phyloP scores from a whole-genome alignment of 1,140 invertebrate genomes.

The Brachionus sp. region DNA sequence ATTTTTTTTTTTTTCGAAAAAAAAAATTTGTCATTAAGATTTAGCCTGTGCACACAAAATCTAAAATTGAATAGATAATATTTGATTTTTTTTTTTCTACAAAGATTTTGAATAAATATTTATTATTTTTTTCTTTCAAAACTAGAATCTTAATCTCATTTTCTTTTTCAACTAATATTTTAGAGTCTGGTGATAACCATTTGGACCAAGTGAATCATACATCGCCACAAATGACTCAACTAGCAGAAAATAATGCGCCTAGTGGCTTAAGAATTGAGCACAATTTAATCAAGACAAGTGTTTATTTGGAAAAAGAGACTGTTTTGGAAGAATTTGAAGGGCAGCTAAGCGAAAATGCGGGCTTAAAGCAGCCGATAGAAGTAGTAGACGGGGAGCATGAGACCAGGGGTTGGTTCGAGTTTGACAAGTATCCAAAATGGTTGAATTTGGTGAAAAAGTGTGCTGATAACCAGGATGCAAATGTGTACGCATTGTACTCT shows the following conservation, averaged over 20 bases:
- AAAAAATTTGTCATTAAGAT: constrained; percentile 30
- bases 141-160: neutral
- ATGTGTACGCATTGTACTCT: neutral
- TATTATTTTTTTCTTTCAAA: neutral
- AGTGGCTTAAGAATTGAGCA: neutral
- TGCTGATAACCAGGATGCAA: neutral
- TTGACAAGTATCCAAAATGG: constrained; percentile 6
- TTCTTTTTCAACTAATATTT: neutral
- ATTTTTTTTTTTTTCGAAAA: neutral
- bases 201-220: neutral
- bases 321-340: neutral
- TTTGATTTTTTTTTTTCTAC: neutral
- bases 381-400: neutral
- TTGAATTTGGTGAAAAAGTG: neutral
- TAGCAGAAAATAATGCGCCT: neutral
- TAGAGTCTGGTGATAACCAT: constrained; percentile 8
- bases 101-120: constrained; percentile 24
- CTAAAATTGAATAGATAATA: constrained; percentile 32
- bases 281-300: neutral
- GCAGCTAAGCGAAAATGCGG: neutral
- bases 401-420: constrained; percentile 6
- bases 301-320: constrained; percentile 1
- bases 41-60: neutral
- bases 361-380: neutral
- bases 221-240: neutral